These are phyloP conservation scores for Bimastos eiseni DNA, from an alignment of 2,888 invertebrate genomes.

Conservation along the genomic window DNA sequence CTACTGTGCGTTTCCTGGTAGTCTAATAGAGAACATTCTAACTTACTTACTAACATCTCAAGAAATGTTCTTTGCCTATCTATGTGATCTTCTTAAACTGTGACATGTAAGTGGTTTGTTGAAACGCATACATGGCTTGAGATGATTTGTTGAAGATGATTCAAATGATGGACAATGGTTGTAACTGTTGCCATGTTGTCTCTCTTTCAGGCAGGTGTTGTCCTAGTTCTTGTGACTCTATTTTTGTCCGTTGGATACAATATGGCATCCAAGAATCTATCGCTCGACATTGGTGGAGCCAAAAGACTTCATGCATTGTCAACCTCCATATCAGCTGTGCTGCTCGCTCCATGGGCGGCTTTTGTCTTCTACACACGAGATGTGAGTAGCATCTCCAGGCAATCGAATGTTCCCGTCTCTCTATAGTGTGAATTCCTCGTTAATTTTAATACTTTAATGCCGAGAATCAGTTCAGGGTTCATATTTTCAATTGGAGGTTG, in stretches of 20 bases:
- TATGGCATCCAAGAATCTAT: conserved; percentile 62
- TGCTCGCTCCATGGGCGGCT: conserved; percentile 63
- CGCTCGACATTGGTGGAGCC: conserved; percentile 66
- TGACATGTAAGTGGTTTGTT: background rate
- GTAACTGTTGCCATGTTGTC: background rate
- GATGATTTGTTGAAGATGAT: background rate
- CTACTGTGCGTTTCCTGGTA: too few species aligned
- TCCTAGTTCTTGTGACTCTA: conserved; percentile 63
- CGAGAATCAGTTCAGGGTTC: background rate
- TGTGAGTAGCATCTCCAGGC: conserved; percentile 48
- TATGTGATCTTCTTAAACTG: background rate
- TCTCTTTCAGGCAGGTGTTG: conserved; percentile 63
- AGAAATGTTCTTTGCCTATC: background rate
- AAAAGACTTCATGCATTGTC: conserved; percentile 65
- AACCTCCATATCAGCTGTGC: conserved; percentile 60
- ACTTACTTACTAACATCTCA: background rate
- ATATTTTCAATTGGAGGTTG: background rate
- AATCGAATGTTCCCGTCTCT: background rate
- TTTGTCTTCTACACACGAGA: conserved; percentile 61
- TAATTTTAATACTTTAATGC: background rate
- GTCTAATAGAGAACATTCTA: background rate
- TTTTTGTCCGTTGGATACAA: conserved; percentile 63
- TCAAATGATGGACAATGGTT: background rate
- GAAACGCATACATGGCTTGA: background rate
- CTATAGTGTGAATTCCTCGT: background rate